These are phyloP conservation scores for Hemiprocne comata DNA, from an alignment of 2,113 vertebrate species.

Conservation along the genomic window DNA sequence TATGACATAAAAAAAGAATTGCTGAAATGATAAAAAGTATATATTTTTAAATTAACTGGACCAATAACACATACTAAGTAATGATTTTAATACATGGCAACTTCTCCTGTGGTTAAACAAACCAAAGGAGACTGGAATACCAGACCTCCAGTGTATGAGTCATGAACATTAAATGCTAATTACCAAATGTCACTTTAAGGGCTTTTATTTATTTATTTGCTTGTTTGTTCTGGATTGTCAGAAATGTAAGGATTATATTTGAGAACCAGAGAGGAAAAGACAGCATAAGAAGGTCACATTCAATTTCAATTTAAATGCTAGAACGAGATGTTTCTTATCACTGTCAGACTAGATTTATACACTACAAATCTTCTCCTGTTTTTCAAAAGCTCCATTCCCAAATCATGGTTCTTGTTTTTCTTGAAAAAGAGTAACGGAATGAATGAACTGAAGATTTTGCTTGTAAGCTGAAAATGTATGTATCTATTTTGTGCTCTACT, in stretches of 20 bases:
- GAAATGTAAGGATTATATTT: background rate
- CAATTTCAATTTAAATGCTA: background rate
- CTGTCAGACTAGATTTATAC: background rate
- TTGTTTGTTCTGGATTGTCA: background rate
- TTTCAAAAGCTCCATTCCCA: background rate
- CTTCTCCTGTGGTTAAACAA: background rate
- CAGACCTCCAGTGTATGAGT: background rate
- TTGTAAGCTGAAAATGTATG: background rate
- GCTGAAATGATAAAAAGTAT: background rate
- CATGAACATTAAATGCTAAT: background rate
- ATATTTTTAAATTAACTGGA: background rate
- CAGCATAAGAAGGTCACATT: background rate
- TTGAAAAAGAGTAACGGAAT: background rate
- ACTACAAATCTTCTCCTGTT: background rate
- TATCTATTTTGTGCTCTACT: background rate
- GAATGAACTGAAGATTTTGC: background rate
- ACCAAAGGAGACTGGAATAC: background rate
- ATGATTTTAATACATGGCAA: background rate
- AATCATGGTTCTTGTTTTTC: background rate
- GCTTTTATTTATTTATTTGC: background rate
- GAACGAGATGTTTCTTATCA: background rate
- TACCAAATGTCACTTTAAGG: background rate
- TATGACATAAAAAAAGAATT: background rate
- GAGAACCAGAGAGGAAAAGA: background rate
- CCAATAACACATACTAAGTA: background rate